Percentiles rank a stretch among this genome's conserved stretches.
These are phyloP conservation scores for Chrysolina oricalcia DNA, from an alignment of 2,888 invertebrate genomes.

Conservation along the genomic window DNA sequence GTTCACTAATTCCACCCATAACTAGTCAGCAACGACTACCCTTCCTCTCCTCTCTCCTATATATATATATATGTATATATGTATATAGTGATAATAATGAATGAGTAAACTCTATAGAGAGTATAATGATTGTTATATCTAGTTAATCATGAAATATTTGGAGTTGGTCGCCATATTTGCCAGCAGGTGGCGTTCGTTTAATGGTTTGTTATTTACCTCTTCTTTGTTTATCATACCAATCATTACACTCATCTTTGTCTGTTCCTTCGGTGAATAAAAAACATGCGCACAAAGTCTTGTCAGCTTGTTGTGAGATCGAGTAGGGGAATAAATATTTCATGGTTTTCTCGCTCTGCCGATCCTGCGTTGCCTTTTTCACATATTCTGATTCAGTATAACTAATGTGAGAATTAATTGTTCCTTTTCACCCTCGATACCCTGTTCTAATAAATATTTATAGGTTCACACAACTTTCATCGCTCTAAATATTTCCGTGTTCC, in stretches of 20 bases:
- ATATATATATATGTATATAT: too few relatives aligned
- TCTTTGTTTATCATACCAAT: conserved; percentile 53
- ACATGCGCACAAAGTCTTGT: conserved; percentile 54
- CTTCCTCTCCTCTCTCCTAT: too few relatives aligned
- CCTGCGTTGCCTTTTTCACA: conserved; percentile 43
- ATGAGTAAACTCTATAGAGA: background rate
- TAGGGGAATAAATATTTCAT: conserved; percentile 55
- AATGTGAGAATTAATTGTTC: conserved; percentile 32
- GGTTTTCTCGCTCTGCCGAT: conserved; percentile 42
- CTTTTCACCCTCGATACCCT: conserved; percentile 29
- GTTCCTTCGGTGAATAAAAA: conserved; percentile 45
- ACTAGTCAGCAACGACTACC: too few relatives aligned
- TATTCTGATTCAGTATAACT: conserved; percentile 27
- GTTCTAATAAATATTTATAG: background rate
- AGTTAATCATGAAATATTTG: conserved; percentile 22
- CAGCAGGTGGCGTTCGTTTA: conserved; percentile 42
- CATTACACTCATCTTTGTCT: conserved; percentile 43
- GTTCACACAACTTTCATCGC: background rate
- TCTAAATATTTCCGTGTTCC: background rate
- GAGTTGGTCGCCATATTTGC: conserved; percentile 40
- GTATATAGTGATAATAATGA: background rate
- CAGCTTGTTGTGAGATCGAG: conserved; percentile 48
- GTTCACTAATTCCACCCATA: too few relatives aligned
- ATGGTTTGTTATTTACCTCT: conserved; percentile 51
- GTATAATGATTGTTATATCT: conserved; percentile 11